These are phyloP conservation scores for Oreonectes daqikongensis DNA, from an alignment of 2,797 vertebrate genomes.

Conservation along the genomic window DNA sequence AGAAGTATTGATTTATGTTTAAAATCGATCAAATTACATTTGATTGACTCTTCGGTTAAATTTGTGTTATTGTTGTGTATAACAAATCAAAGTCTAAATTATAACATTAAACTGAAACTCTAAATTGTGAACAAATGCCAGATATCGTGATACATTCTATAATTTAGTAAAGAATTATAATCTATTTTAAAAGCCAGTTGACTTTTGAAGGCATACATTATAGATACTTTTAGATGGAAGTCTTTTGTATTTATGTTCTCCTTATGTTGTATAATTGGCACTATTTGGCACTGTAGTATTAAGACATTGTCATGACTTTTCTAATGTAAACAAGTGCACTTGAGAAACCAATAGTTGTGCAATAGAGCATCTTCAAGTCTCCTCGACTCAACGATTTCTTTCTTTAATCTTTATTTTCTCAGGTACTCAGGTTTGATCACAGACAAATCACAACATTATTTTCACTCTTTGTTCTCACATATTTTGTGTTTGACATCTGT, in stretches of 20 bases:
- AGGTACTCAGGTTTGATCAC: background rate
- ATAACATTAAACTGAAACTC: background rate
- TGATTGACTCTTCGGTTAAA: background rate
- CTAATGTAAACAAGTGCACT: constrained; percentile 12
- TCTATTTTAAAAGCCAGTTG: too few species aligned
- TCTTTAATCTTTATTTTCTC: constrained; percentile 35
- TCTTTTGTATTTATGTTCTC: too few species aligned
- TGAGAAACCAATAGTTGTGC: constrained; percentile 4
- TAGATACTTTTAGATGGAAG: too few species aligned
- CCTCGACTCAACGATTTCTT: background rate
- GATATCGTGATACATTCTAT: background rate
- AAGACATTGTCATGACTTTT: constrained; percentile 11
- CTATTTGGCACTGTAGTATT: too few species aligned
- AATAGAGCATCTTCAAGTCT: background rate
- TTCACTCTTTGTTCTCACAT: background rate
- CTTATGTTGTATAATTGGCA: too few species aligned
- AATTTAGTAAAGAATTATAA: background rate
- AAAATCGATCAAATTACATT: background rate
- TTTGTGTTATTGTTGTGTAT: background rate
- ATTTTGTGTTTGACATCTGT: background rate
- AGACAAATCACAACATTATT: constrained; percentile 7
- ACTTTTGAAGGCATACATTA: too few species aligned
- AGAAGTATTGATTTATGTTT: background rate
- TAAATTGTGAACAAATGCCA: background rate
- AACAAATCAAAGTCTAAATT: background rate